These are phyloP conservation scores for Escarpia spicata DNA, from an alignment of 2,888 invertebrate species.

Conservation along the genomic window DNA sequence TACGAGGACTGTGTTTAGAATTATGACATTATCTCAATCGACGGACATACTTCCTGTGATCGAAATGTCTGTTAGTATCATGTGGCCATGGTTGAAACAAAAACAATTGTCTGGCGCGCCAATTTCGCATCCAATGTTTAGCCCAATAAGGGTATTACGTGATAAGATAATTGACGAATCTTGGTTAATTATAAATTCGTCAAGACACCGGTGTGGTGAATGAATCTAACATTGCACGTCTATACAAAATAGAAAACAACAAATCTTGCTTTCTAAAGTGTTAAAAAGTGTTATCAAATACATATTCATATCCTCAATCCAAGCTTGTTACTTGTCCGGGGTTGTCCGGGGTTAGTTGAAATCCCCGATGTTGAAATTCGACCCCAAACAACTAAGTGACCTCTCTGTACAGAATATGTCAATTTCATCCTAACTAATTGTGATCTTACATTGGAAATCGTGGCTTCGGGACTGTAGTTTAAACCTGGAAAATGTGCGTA, in stretches of 20 bases:
- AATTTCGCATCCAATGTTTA: background rate
- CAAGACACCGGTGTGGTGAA: background rate
- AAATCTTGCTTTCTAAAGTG: no score
- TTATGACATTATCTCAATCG: no score
- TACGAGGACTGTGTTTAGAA: no score
- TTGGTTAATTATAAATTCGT: background rate
- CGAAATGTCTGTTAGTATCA: no score
- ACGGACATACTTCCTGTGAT: no score
- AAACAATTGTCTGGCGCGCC: background rate
- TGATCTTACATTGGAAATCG: background rate
- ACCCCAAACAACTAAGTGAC: background rate
- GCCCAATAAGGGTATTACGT: background rate
- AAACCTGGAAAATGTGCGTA: background rate
- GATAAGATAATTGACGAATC: background rate
- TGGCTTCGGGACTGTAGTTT: background rate
- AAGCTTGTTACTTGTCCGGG: background rate
- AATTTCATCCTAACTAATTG: background rate
- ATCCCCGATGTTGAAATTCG: background rate
- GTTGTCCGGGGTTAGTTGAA: no score
- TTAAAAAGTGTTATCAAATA: no score
- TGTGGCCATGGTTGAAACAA: no score
- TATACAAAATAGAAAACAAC: no score
- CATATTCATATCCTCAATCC: background rate
- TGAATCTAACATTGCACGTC: no score
- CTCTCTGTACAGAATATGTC: background rate